These are phyloP conservation scores for Channa maculata DNA, from an alignment of 2,113 vertebrate genomes.

Conservation along the genomic window DNA sequence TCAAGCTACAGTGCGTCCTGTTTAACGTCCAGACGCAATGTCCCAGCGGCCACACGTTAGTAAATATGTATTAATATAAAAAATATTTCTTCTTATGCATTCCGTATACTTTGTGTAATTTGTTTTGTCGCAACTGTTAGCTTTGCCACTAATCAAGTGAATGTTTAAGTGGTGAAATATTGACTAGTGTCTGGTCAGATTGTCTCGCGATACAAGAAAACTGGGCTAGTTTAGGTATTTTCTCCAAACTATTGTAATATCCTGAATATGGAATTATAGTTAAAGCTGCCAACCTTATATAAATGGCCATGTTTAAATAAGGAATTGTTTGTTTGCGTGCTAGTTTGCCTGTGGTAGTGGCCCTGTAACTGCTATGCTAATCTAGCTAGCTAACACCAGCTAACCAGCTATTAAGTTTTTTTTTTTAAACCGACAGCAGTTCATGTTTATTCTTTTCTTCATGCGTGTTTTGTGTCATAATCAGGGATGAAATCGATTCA, in stretches of 20 bases:
- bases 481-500: too few relatives aligned
- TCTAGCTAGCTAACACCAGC: constrained; percentile 30
- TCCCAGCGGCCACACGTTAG: background rate
- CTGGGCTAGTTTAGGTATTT: background rate
- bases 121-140: fast-evolving
- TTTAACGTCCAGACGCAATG: background rate
- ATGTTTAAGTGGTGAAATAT: background rate
- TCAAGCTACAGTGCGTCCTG: too few relatives aligned
- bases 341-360: background rate
- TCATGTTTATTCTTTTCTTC: background rate
- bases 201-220: background rate
- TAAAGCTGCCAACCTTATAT: fast-evolving
- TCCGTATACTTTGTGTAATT: fast-evolving
- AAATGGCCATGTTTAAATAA: background rate
- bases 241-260: background rate
- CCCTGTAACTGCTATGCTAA: constrained; percentile 38
- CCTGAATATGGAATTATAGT: fast-evolving
- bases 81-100: fast-evolving
- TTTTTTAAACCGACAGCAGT: background rate
- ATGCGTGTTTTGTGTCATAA: background rate
- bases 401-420: constrained; percentile 4
- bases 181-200: constrained; percentile 16
- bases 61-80: background rate
- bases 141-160: fast-evolving
- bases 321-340: background rate